Evolutionary conservation across 2,888 invertebrate species (phyloP).

Genomic region (Eubasilissa splendida): DNA sequence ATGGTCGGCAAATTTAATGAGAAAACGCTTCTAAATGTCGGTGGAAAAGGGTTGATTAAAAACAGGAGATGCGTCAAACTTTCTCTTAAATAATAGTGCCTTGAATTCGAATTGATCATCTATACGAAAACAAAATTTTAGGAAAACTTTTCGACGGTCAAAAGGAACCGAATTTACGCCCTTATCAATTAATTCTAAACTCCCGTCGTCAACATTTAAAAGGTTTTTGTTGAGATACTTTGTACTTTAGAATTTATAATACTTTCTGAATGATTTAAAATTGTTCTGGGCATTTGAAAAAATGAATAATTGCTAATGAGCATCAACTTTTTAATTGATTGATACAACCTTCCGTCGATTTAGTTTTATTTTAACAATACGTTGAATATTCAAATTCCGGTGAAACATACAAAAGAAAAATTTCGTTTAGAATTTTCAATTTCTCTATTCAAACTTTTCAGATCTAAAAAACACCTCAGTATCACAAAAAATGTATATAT

Average conservation of each 20-base stretch:
- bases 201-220: conserved; percentile 8
- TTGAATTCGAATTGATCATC: conserved; percentile 30
- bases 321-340: too few species aligned
- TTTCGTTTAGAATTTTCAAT: too few species aligned
- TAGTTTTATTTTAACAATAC: too few species aligned
- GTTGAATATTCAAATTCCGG: too few species aligned
- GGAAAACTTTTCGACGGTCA: conserved; percentile 28
- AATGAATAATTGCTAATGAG: too few species aligned
- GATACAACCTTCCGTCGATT: too few species aligned
- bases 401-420: too few species aligned
- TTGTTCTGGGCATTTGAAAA: too few species aligned
- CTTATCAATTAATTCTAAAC: conserved; percentile 30
- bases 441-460: too few species aligned
- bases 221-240: conserved; percentile 14
- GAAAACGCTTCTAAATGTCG: conserved; percentile 3
- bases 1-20: conserved; percentile 8
- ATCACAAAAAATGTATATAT: too few species aligned
- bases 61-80: conserved; percentile 37
- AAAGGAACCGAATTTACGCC: not conserved
- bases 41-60: conserved; percentile 42
- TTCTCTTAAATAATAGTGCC: conserved; percentile 6
- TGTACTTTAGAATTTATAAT: conserved; percentile 1
- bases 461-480: too few species aligned
- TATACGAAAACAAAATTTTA: conserved; percentile 20
- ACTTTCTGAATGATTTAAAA: not conserved